These are phyloP conservation scores for Murina feae DNA, from an alignment of 2,113 vertebrate species.

Conservation along the genomic window DNA sequence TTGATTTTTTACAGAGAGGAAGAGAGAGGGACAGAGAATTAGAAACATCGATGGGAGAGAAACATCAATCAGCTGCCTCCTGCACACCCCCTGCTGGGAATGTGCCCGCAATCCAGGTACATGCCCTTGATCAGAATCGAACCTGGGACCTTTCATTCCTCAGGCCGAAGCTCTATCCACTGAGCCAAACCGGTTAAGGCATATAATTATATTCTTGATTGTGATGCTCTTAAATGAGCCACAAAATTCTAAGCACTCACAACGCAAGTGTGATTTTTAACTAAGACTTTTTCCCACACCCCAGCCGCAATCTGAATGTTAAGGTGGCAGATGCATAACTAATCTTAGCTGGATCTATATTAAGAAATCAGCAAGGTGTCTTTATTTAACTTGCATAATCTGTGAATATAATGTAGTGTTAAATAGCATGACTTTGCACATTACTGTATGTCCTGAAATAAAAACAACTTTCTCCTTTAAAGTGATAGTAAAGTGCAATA, in stretches of 20 bases:
- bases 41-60: no score
- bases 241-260: constrained; percentile 61
- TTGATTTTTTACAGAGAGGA: no score
- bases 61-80: no score
- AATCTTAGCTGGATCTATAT: constrained; percentile 69
- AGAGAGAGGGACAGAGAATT: no score
- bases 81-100: no score
- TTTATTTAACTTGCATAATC: constrained; percentile 66
- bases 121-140: no score
- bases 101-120: no score
- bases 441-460: constrained; percentile 41
- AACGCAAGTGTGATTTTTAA: constrained; percentile 67
- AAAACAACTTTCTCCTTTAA: constrained; percentile 39
- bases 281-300: not conserved
- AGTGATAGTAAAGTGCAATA: not conserved
- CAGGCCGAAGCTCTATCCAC: no score
- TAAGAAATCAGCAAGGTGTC: constrained; percentile 71
- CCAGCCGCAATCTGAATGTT: constrained; percentile 47
- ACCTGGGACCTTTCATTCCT: no score
- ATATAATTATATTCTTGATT: constrained; percentile 75
- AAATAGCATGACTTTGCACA: constrained; percentile 63
- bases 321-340: constrained; percentile 68
- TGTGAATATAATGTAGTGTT: constrained; percentile 63
- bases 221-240: constrained; percentile 67
- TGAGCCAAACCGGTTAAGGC: no score